phyloP scores from a whole-genome alignment of 2,113 vertebrate genomes.

The Pelusios castaneus region DNA sequence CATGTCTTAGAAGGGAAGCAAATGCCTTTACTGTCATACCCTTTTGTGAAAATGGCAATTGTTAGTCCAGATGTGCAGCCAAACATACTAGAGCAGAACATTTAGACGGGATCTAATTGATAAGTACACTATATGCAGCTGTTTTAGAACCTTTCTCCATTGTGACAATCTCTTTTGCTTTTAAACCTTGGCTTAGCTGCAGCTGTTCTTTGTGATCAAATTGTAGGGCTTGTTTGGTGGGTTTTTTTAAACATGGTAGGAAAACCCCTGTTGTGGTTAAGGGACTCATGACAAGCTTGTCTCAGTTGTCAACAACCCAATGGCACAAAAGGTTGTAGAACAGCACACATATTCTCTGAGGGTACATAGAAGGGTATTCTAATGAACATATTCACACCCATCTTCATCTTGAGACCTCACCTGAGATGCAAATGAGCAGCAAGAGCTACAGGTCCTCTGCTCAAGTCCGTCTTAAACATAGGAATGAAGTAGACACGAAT shows the following conservation, averaged over 20 bases:
- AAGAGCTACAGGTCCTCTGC: background rate
- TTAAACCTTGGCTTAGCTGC: background rate
- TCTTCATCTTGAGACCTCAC: background rate
- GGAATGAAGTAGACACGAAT: accelerated
- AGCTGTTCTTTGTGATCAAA: background rate
- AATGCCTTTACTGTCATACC: background rate
- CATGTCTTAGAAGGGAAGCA: background rate
- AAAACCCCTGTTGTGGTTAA: background rate
- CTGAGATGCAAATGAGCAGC: background rate
- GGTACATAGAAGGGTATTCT: background rate
- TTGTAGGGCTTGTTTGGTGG: background rate
- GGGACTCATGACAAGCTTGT: background rate
- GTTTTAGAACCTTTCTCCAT: background rate
- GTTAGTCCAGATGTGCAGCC: background rate
- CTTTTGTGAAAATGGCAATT: background rate
- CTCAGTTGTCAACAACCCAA: background rate
- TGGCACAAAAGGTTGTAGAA: background rate
- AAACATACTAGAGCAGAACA: background rate
- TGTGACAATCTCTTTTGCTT: background rate
- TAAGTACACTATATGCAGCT: background rate
- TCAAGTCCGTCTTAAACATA: background rate
- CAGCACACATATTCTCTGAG: background rate
- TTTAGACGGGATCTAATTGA: background rate
- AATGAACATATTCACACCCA: background rate
- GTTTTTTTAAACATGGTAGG: background rate